phyloP scores from a whole-genome alignment of 2,797 vertebrate genomes.

The Oreortyx pictus region DNA sequence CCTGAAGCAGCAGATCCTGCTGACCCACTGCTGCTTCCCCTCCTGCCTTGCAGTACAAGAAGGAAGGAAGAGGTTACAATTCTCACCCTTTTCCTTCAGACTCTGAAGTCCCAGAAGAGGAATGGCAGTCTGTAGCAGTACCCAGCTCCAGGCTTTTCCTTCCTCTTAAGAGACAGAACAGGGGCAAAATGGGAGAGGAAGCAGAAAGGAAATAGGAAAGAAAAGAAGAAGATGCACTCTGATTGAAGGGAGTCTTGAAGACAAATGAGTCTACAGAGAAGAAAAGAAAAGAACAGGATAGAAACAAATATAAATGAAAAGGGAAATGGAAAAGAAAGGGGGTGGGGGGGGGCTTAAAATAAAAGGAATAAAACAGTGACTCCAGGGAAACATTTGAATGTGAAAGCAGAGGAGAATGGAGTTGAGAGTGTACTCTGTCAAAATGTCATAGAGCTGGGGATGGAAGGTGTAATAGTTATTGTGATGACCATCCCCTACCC shows the following conservation, averaged over 20 bases:
- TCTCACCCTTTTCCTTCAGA: background rate
- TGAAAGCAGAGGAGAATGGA: background rate
- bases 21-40: background rate
- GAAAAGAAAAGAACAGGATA: background rate
- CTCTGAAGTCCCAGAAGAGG: background rate
- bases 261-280: background rate
- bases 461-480: background rate
- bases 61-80: background rate
- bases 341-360: accelerated
- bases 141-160: background rate
- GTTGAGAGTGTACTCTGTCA: background rate
- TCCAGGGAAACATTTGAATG: background rate
- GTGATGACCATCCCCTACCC: background rate
- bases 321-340: background rate
- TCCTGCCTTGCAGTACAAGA: background rate
- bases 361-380: background rate
- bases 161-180: background rate
- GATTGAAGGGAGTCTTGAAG: background rate
- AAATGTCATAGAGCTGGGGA: background rate
- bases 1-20: background rate
- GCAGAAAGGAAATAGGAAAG: background rate
- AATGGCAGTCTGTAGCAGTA: background rate
- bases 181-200: background rate
- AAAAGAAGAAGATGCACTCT: background rate
- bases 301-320: background rate